A percentile compares a stretch with the other conserved stretches of the same genome.
phyloP scores from a whole-genome alignment of 2,797 vertebrate genomes.

The Platyrinchus mystaceus region DNA sequence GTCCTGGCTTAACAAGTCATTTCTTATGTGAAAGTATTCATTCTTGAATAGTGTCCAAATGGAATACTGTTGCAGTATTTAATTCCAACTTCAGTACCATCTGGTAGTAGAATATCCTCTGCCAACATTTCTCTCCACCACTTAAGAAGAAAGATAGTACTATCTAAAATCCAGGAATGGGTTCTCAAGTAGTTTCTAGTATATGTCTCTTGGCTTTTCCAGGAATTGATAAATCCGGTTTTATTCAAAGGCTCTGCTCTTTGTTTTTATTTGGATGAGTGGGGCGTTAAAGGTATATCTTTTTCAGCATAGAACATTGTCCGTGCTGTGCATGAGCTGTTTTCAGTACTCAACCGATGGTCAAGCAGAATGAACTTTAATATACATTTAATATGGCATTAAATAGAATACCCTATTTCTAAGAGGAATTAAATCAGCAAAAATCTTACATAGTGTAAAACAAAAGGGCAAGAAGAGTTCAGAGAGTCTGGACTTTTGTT shows the following conservation, averaged over 20 bases:
- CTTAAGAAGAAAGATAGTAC: neutral
- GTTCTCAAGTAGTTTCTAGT: neutral
- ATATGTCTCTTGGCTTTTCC: neutral
- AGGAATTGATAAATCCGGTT: neutral
- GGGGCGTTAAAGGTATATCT: neutral
- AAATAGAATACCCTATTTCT: neutral
- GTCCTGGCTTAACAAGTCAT: constrained; percentile 3
- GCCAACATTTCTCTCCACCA: constrained; percentile 8
- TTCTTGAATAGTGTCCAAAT: constrained; percentile 35
- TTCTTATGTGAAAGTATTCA: neutral
- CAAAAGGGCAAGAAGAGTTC: neutral
- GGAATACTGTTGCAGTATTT: constrained; percentile 9
- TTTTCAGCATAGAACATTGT: neutral
- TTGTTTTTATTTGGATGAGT: neutral
- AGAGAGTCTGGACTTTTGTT: neutral
- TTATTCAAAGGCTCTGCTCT: neutral
- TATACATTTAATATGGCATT: neutral
- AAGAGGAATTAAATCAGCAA: neutral
- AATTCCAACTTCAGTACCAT: constrained; percentile 40
- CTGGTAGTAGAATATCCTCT: constrained; percentile 5
- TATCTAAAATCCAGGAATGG: neutral
- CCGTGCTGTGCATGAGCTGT: neutral
- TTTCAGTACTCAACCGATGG: neutral
- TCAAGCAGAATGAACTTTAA: neutral
- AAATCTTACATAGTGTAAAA: neutral